These are phyloP conservation scores for Sebastes vulpes DNA, from an alignment of 2,797 vertebrate genomes.

Conservation along the genomic window DNA sequence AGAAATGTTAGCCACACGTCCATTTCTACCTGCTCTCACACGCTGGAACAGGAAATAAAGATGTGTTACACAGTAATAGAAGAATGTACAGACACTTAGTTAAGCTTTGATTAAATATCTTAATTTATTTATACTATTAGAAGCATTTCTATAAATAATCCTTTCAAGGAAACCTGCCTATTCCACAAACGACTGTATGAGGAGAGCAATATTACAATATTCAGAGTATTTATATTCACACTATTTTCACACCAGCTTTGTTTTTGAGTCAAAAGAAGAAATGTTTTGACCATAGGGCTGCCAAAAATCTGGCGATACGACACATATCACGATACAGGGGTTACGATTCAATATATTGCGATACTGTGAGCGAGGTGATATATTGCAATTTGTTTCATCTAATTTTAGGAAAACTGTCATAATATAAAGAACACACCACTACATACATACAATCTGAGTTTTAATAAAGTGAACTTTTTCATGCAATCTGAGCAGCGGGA, in stretches of 20 bases:
- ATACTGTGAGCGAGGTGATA: too few species aligned
- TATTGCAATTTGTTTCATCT: too few species aligned
- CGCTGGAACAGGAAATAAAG: neutral
- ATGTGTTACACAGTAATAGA: neutral
- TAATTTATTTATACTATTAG: neutral
- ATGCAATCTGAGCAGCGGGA: too few species aligned
- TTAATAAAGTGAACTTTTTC: too few species aligned
- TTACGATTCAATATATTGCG: too few species aligned
- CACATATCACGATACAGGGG: too few species aligned
- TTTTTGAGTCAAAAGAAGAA: neutral
- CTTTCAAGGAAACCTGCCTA: neutral
- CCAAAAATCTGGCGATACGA: too few species aligned
- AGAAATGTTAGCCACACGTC: conserved; percentile 24
- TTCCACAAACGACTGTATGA: neutral
- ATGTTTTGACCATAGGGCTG: neutral
- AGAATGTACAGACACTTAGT: neutral
- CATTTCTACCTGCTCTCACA: neutral
- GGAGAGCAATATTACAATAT: neutral
- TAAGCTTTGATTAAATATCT: neutral
- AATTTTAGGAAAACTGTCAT: too few species aligned
- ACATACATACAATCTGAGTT: too few species aligned
- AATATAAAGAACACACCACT: too few species aligned
- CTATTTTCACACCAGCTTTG: neutral
- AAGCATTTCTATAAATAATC: neutral
- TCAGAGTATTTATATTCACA: neutral